Percentiles rank a stretch among this genome's conserved stretches.
Conservation (phyloP, 2,113 vertebrate species). For the Triplophysa siluroides region DNA sequence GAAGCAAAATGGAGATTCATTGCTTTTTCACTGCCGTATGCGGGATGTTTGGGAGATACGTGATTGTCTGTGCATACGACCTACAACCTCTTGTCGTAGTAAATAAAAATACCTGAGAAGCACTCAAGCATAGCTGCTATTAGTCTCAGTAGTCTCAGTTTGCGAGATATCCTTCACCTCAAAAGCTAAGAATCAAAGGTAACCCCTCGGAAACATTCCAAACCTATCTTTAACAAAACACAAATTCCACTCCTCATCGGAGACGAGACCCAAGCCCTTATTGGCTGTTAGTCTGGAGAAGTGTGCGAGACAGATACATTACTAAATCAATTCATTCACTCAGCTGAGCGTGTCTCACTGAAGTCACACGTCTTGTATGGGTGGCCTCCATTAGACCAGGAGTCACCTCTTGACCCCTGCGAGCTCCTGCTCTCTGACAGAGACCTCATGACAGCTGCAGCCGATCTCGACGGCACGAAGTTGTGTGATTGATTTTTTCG, state of each 20-base stretch:
- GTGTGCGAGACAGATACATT: neutral
- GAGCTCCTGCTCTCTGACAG: conserved; percentile 24
- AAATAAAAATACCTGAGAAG: neutral
- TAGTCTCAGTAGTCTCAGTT: neutral
- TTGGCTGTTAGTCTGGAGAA: neutral
- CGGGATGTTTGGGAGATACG: conserved; percentile 1
- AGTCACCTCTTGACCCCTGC: conserved; percentile 43
- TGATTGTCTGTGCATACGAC: neutral
- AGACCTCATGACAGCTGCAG: conserved; percentile 36
- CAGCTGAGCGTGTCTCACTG: conserved; percentile 24
- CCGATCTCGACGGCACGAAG: conserved; percentile 10
- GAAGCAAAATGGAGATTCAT: conserved; percentile 39
- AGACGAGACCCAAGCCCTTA: neutral
- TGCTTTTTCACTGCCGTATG: conserved; percentile 26
- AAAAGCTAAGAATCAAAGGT: neutral
- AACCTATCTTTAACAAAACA: neutral
- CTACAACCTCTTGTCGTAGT: neutral
- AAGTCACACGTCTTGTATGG: conserved; percentile 23
- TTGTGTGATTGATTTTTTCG: conserved; percentile 38
- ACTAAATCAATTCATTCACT: conserved; percentile 24
- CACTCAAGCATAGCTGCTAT: neutral
- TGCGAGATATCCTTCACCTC: neutral
- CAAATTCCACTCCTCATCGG: neutral
- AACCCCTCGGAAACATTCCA: neutral
- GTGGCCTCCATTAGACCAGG: conserved; percentile 25